A percentile compares a stretch with the other conserved stretches of the same genome.
Evolutionary conservation across 2,113 vertebrate species (phyloP).

Genomic region (Rafetus swinhoei): DNA sequence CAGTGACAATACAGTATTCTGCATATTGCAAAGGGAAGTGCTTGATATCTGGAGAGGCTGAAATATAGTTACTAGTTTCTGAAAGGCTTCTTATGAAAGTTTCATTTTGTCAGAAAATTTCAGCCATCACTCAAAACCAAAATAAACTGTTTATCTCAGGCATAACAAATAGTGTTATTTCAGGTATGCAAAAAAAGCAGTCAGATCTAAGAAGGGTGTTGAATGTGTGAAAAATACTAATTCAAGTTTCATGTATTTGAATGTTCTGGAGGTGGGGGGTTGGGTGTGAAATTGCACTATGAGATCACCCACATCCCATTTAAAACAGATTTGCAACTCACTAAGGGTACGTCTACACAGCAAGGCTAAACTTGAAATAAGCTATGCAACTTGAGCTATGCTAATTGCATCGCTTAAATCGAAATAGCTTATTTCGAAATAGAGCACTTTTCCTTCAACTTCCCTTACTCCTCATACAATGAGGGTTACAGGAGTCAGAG

Average conservation of each 20-base stretch:
- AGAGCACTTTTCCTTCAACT: no score
- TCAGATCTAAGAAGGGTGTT: background rate
- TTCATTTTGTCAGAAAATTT: background rate
- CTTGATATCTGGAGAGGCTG: background rate
- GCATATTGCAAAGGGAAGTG: background rate
- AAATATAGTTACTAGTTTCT: accelerated
- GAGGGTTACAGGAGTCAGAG: no score
- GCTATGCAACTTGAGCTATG: no score
- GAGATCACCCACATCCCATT: background rate
- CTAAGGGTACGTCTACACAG: background rate
- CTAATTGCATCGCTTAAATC: no score
- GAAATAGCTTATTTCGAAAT: no score
- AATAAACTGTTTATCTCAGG: background rate
- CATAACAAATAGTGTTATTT: slow-evolving; percentile 8
- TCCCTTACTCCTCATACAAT: no score
- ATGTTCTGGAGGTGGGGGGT: background rate
- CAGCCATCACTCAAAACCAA: background rate
- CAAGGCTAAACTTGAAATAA: no score
- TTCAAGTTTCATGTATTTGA: background rate
- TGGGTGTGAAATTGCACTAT: background rate
- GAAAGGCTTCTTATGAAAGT: background rate
- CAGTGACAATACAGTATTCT: background rate
- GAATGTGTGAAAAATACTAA: background rate
- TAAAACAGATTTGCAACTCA: background rate
- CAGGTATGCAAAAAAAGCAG: background rate